A percentile compares a stretch with the other conserved stretches of the same genome.
Evolutionary conservation across 2,888 invertebrate species (phyloP).

Genomic region (Nudaria mundana): DNA sequence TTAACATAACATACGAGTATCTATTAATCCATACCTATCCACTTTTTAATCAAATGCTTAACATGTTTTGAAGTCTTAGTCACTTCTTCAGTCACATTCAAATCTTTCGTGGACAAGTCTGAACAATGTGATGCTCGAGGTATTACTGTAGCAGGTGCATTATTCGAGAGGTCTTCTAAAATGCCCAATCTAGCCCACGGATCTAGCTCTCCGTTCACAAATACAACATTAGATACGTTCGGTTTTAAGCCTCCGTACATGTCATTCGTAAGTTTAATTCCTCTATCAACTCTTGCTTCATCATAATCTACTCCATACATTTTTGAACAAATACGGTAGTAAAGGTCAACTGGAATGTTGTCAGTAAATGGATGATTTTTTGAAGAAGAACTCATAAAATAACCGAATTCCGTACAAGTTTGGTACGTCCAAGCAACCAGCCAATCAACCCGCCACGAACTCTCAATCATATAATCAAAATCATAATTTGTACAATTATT

Average conservation of each 20-base stretch:
- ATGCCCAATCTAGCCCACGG: conserved; percentile 81
- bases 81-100: conserved; percentile 55
- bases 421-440: conserved; percentile 84
- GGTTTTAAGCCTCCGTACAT: conserved; percentile 73
- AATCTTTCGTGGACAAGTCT: conserved; percentile 52
- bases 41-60: conserved; percentile 59
- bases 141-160: conserved; percentile 62
- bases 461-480: conserved; percentile 50
- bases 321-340: conserved; percentile 57
- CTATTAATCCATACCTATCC: conserved; percentile 53
- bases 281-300: conserved; percentile 49
- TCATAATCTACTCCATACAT: conserved; percentile 63
- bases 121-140: conserved; percentile 55
- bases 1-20: too few species aligned
- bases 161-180: conserved; percentile 60
- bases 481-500: conserved; percentile 51
- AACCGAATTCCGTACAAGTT: conserved; percentile 89
- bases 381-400: conserved; percentile 84
- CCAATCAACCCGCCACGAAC: conserved; percentile 39
- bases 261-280: conserved; percentile 64
- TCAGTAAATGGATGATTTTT: conserved; percentile 80
- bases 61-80: conserved; percentile 54
- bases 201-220: conserved; percentile 81
- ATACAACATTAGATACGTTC: conserved; percentile 78
- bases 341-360: conserved; percentile 52